Conservation (phyloP, 2,113 vertebrate genomes). For the Ophthalmolycus amberensis region DNA sequence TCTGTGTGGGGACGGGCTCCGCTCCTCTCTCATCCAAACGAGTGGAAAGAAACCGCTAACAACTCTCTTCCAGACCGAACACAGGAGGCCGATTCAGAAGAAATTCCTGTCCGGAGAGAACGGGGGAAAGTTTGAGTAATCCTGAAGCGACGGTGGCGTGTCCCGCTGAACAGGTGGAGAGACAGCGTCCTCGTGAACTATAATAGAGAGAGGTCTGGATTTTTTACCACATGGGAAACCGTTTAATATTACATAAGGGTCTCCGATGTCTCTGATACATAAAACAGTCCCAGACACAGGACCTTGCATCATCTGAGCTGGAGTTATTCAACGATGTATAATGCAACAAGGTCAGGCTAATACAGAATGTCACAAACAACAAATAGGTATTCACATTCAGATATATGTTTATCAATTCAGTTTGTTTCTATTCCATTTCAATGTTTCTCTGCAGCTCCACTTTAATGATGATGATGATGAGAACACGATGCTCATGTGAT, state of each 20-base stretch:
- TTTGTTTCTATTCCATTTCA: not conserved
- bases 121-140: conserved; percentile 45
- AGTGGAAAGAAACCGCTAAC: not conserved
- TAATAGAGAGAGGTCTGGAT: conserved; percentile 75
- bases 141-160: conserved; percentile 22
- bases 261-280: conserved; percentile 76
- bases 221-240: conserved; percentile 78
- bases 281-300: conserved; percentile 73
- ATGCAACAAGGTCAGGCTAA: conserved; percentile 58
- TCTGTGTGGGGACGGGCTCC: conserved; percentile 7
- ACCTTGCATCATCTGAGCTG: conserved; percentile 76
- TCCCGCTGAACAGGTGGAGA: conserved; percentile 55
- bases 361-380: not conserved
- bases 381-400: not conserved
- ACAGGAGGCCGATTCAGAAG: not conserved
- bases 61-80: conserved; percentile 7
- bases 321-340: conserved; percentile 70
- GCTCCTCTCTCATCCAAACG: conserved; percentile 49
- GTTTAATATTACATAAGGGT: conserved; percentile 80
- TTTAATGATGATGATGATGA: not conserved
- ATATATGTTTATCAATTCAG: not conserved
- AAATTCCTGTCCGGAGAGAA: conserved; percentile 41
- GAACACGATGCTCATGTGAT: not conserved
- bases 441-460: not conserved
- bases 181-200: conserved; percentile 56